These are phyloP conservation scores for Plebejus anna DNA, from an alignment of 2,888 invertebrate genomes.

Conservation along the genomic window DNA sequence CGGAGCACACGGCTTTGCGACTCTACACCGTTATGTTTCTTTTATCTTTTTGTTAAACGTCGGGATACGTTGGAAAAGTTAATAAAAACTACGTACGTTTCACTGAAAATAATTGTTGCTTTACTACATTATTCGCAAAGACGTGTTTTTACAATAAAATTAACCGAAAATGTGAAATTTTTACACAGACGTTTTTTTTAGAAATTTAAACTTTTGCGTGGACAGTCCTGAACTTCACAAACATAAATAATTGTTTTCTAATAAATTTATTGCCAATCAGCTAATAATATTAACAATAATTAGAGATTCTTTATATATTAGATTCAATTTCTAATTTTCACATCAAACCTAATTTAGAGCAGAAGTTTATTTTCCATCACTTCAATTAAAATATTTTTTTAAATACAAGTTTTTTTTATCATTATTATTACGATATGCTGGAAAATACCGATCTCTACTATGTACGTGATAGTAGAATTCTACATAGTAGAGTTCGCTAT, in stretches of 20 bases:
- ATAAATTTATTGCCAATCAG: constrained; percentile 72
- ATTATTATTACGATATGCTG: too few species aligned
- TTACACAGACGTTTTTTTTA: too few species aligned
- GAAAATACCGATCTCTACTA: neutral
- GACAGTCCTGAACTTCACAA: constrained; percentile 25
- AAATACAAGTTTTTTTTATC: neutral
- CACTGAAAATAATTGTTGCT: neutral
- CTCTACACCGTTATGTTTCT: constrained; percentile 5
- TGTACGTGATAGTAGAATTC: neutral
- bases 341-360: constrained; percentile 39
- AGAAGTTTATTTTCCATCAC: constrained; percentile 1
- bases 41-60: constrained; percentile 16
- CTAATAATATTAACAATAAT: constrained; percentile 60
- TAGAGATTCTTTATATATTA: constrained; percentile 49
- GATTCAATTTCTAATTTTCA: constrained; percentile 44
- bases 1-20: neutral
- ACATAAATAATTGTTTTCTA: constrained; percentile 46
- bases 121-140: neutral
- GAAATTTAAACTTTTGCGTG: neutral
- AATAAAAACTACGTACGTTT: constrained; percentile 15
- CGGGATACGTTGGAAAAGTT: constrained; percentile 18
- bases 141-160: too few species aligned
- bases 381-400: neutral
- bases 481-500: neutral
- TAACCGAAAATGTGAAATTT: too few species aligned